These are phyloP conservation scores for Rhingia campestris DNA, from an alignment of 2,888 invertebrate genomes.

Conservation along the genomic window DNA sequence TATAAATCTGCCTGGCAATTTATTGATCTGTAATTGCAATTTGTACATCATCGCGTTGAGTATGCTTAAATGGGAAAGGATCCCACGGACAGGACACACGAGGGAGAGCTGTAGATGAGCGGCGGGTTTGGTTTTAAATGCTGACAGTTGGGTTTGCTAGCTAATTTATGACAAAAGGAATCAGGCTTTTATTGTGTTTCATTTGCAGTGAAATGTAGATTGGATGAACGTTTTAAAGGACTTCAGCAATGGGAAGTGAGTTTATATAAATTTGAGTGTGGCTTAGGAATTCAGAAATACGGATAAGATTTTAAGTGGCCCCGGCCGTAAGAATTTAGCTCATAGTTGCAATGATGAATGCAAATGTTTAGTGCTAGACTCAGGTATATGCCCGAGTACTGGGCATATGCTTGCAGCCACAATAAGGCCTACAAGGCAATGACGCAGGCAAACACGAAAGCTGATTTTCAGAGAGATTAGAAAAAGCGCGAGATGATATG, in stretches of 20 bases:
- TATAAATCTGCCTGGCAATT: constrained; percentile 59
- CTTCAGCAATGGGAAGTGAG: background rate
- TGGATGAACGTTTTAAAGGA: constrained; percentile 2
- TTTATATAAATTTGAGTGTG: background rate
- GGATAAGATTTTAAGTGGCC: no score
- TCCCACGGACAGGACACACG: constrained; percentile 25
- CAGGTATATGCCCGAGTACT: no score
- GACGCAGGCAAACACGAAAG: no score
- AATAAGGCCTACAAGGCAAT: no score
- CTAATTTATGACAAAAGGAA: constrained; percentile 35
- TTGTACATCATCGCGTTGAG: constrained; percentile 56
- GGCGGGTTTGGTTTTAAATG: constrained; percentile 8
- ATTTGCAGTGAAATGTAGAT: constrained; percentile 14
- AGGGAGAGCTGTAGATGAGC: constrained; percentile 2
- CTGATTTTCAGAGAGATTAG: no score
- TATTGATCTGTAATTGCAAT: constrained; percentile 69
- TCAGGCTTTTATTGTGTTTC: constrained; percentile 22
- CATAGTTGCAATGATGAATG: no score
- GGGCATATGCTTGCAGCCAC: no score
- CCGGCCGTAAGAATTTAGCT: no score
- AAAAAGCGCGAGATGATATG: no score
- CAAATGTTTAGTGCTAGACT: no score
- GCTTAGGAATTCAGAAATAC: no score
- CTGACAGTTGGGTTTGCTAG: constrained; percentile 33
- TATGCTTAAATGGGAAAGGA: background rate